Conservation (phyloP, 2,797 vertebrate species). For the Hemibagrus guttatus region DNA sequence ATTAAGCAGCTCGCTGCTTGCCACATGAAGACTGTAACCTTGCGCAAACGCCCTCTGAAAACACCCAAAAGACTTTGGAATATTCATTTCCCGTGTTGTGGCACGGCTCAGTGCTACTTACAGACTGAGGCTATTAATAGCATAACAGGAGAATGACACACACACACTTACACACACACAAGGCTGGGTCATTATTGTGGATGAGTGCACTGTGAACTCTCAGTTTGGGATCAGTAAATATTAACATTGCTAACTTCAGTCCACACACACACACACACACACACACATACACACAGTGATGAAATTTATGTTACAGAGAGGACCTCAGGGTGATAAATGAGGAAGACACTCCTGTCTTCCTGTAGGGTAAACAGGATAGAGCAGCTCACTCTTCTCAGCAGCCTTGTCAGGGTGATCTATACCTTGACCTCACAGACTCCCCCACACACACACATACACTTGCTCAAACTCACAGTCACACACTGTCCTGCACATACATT, state of each 20-base stretch:
- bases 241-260: constrained; percentile 30
- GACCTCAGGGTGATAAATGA: constrained; percentile 51
- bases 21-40: constrained; percentile 50
- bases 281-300: constrained; percentile 6
- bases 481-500: background rate
- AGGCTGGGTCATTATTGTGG: constrained; percentile 39
- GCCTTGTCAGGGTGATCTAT: constrained; percentile 28
- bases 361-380: constrained; percentile 58
- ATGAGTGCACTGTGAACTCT: constrained; percentile 38
- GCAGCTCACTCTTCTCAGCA: constrained; percentile 47
- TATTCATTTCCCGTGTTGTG: constrained; percentile 44
- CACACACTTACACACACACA: constrained; percentile 28
- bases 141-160: constrained; percentile 30
- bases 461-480: background rate
- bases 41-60: constrained; percentile 47
- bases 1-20: constrained; percentile 49
- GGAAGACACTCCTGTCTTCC: constrained; percentile 53
- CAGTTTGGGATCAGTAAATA: constrained; percentile 43
- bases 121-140: constrained; percentile 52
- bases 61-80: constrained; percentile 45
- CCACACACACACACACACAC: constrained; percentile 23
- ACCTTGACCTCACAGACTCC: constrained; percentile 27
- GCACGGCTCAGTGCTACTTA: constrained; percentile 45
- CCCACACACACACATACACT: constrained; percentile 7
- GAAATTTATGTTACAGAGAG: constrained; percentile 15